Base-by-base conservation (phyloP, 2,113 vertebrate genomes). In the Podilymbus podiceps region DNA sequence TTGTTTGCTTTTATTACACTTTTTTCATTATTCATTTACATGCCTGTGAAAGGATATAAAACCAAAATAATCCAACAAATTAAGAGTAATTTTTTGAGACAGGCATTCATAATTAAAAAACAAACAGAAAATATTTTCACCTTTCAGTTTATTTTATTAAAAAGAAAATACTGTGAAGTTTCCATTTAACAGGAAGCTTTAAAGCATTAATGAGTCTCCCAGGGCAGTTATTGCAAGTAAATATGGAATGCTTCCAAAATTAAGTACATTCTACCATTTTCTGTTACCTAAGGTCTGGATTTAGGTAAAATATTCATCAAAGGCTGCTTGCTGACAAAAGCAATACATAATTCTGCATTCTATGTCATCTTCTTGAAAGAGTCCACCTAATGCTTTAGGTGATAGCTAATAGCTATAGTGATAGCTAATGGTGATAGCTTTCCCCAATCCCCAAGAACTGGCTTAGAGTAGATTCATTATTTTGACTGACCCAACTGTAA, bases 61-160 rank as follows among this genome's bases (percentile, higher is more conserved):
- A 67, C 69, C 83, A 78, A 91, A 85, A 85, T 93, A 85, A 97
- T 92, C 28, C 56, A 64, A 77, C 68, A 91, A 93, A 94, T 89
- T 90, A 95, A 11, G 63, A 90, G 84, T 16, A 91, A 94, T 94
- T 85, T 88, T 95, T 96, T 75, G 50, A 91, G 82, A 94, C 28
- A 53, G 46, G 60, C 44, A 90, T 89, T 76, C 55, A 53, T 85
- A 62, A 90, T 73, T 92, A 87, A 91, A 96, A 93, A 93, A 60
- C 53, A 81, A 94, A 91, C n/a, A 85, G 50, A 91, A 95, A 95
- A 92, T 85, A 90, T 80, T 94, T 92, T 93, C 91, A 93, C 89
- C 74, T 89, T 94, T 82, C 33, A 71, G 59, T 93, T 93, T 95
- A 91, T 96, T 95, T 95, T 95, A 88, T 93, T 94, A 84, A 93